These are phyloP conservation scores for Myiozetetes cayanensis DNA, from an alignment of 2,113 vertebrate genomes.

Conservation along the genomic window DNA sequence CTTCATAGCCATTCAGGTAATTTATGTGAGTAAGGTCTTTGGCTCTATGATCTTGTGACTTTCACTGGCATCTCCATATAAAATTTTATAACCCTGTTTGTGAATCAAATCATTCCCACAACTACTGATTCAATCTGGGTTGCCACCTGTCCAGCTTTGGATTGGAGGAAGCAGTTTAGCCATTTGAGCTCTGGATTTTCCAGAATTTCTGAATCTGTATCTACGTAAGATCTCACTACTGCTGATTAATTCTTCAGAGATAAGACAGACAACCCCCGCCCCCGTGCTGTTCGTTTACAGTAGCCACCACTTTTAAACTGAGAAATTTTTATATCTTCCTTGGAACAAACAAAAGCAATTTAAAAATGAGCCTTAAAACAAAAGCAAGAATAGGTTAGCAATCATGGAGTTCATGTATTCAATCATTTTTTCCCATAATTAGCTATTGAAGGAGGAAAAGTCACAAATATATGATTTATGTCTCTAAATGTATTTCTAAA, in stretches of 20 bases:
- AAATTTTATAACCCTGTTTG: constrained; percentile 84
- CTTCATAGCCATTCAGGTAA: constrained; percentile 72
- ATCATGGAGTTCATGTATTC: constrained; percentile 1
- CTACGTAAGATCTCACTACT: not conserved
- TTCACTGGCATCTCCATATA: constrained; percentile 73
- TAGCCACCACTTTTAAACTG: not conserved
- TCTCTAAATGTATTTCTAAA: constrained; percentile 79
- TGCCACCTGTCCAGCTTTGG: constrained; percentile 77
- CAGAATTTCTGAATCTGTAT: constrained; percentile 14
- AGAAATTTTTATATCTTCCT: not conserved
- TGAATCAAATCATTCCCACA: constrained; percentile 78
- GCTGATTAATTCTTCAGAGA: not conserved
- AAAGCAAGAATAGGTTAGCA: constrained; percentile 27
- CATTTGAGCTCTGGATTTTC: constrained; percentile 44
- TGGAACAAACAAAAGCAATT: not conserved
- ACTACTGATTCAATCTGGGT: constrained; percentile 78
- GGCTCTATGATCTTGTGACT: constrained; percentile 75
- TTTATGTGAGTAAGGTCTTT: constrained; percentile 75
- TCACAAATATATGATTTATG: constrained; percentile 79
- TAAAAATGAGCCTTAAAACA: constrained; percentile 28
- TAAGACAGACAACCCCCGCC: not conserved
- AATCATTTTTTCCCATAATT: constrained; percentile 66
- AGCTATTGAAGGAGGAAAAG: constrained; percentile 64
- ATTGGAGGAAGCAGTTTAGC: constrained; percentile 21
- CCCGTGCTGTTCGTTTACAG: not conserved